Percentiles rank a stretch among this genome's conserved stretches.
Conservation (phyloP, 2,797 vertebrate species). For the Oryzias sinensis region DNA sequence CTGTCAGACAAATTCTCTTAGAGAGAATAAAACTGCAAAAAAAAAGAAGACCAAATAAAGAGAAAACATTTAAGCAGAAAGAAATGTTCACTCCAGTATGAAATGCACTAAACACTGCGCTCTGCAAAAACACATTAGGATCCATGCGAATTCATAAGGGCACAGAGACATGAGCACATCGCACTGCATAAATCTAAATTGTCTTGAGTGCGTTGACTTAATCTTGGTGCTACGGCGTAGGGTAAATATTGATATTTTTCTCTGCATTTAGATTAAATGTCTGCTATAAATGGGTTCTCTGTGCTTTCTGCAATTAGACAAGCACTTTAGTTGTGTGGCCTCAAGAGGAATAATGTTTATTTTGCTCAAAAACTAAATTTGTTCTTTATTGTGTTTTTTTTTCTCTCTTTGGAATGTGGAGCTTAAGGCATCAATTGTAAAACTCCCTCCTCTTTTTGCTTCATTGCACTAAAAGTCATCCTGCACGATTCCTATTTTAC, state of each 20-base stretch:
- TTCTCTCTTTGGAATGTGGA: slow-evolving; percentile 11
- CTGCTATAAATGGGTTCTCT: slow-evolving; percentile 22
- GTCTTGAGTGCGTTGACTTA: slow-evolving; percentile 22
- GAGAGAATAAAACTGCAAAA: slow-evolving; percentile 3
- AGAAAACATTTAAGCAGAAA: slow-evolving; percentile 4
- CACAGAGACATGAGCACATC: slow-evolving; percentile 16
- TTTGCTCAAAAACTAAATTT: slow-evolving; percentile 22
- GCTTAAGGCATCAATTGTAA: slow-evolving; percentile 28
- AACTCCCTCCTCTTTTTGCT: slow-evolving; percentile 23
- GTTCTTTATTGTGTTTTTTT: slow-evolving; percentile 21
- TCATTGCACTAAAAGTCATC: slow-evolving; percentile 12
- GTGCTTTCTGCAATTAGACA: slow-evolving; percentile 36
- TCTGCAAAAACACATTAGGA: slow-evolving; percentile 12
- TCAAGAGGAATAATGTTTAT: slow-evolving; percentile 19
- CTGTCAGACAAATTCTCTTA: too few relatives aligned
- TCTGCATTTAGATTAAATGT: slow-evolving; percentile 35
- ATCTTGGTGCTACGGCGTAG: slow-evolving; percentile 13
- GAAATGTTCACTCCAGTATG: slow-evolving; percentile 17
- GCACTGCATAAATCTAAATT: slow-evolving; percentile 16
- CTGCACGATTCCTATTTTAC: neutral
- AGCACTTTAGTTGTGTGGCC: slow-evolving; percentile 19
- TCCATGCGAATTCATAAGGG: slow-evolving; percentile 5
- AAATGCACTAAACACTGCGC: slow-evolving; percentile 6
- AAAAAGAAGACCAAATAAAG: neutral
- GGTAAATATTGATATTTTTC: slow-evolving; percentile 16